phyloP scores from a whole-genome alignment of 2,888 invertebrate species.

The Thelaira solivaga region DNA sequence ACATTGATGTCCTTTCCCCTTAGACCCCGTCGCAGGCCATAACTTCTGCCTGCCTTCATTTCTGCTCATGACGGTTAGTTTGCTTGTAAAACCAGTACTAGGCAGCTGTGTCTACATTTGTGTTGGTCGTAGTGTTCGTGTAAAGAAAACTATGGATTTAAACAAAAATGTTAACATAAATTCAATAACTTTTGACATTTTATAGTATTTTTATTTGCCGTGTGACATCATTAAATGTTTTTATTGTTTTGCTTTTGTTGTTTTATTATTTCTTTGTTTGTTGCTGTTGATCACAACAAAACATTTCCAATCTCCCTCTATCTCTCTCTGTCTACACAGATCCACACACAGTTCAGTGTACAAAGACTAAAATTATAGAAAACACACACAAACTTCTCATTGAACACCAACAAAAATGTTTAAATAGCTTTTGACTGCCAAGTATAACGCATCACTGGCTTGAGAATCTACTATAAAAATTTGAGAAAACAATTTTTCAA shows the following conservation, averaged over 20 bases:
- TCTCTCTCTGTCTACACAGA: too few species aligned
- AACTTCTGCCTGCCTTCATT: too few species aligned
- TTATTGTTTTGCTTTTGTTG: conserved; percentile 61
- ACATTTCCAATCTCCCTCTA: too few species aligned
- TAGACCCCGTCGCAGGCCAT: conserved; percentile 3
- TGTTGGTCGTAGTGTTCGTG: conserved; percentile 15
- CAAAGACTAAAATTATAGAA: too few species aligned
- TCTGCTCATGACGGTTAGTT: too few species aligned
- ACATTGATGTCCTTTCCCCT: conserved; percentile 1
- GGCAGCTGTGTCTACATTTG: conserved; percentile 35
- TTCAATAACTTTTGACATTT: conserved; percentile 67
- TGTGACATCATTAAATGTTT: conserved; percentile 66
- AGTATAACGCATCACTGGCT: conserved; percentile 55
- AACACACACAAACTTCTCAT: not conserved
- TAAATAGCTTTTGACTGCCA: conserved; percentile 52
- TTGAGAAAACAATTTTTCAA: conserved; percentile 40
- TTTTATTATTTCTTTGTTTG: conserved; percentile 55
- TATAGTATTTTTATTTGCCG: conserved; percentile 65
- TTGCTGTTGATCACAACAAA: conserved; percentile 56
- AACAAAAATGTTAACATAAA: conserved; percentile 63
- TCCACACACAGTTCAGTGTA: too few species aligned
- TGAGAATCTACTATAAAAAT: conserved; percentile 53
- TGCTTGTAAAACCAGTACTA: not conserved
- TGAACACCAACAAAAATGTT: conserved; percentile 5
- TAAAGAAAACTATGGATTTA: conserved; percentile 27